Percentiles rank a stretch among this genome's conserved stretches.
Conservation (phyloP, 1,140 invertebrate genomes). For the Drosophila leontia region DNA sequence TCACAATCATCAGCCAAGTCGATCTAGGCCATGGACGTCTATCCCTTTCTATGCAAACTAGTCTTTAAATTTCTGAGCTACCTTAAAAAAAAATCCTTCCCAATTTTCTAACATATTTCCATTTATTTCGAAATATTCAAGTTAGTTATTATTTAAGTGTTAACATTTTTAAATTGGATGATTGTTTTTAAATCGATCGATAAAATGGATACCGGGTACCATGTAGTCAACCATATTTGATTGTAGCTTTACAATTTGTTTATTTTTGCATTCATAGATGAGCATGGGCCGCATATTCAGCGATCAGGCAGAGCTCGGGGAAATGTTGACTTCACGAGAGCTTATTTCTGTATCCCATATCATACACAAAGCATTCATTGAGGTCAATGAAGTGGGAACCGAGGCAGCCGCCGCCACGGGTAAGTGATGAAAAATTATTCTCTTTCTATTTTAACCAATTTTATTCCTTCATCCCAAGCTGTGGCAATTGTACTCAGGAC, state of each 20-base stretch:
- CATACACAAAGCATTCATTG: constrained; percentile 87
- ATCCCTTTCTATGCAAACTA: neutral
- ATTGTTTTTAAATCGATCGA: neutral
- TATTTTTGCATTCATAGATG: constrained; percentile 80
- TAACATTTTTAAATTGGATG: too few relatives aligned
- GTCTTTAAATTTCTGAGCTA: neutral
- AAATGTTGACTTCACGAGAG: constrained; percentile 85
- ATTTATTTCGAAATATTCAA: neutral
- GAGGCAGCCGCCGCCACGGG: constrained; percentile 87
- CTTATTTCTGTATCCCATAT: constrained; percentile 85
- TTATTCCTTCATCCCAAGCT: neutral
- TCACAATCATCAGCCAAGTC: neutral
- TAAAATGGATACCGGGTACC: neutral
- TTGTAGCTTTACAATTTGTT: too few relatives aligned
- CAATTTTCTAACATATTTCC: neutral
- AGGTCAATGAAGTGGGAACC: constrained; percentile 88
- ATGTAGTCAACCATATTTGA: neutral
- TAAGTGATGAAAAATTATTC: constrained; percentile 15
- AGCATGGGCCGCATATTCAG: constrained; percentile 87
- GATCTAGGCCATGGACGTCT: neutral
- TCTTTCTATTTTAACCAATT: neutral
- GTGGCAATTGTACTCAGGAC: neutral
- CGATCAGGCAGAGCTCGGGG: constrained; percentile 86
- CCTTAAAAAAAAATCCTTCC: neutral
- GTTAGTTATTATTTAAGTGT: neutral